Conservation (phyloP, 2,797 vertebrate species). For the Astyanax mexicanus region DNA sequence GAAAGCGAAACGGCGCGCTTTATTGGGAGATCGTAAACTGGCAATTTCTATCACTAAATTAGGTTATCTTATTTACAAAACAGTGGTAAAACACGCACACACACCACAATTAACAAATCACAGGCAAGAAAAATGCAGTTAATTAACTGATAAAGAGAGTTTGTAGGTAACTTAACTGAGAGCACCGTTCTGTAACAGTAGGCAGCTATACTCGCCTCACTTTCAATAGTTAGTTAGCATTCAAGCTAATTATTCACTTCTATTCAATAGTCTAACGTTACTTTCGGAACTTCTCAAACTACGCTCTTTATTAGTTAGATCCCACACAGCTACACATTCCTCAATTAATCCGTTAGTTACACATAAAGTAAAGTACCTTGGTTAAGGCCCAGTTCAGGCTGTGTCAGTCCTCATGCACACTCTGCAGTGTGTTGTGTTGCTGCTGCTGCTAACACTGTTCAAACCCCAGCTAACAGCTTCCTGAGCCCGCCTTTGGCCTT, state of each 20-base stretch:
- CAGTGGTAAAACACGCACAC: no score
- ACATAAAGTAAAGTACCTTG: background rate
- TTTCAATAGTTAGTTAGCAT: no score
- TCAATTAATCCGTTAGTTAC: no score
- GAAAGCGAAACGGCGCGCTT: conserved; percentile 31
- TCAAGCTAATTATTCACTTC: background rate
- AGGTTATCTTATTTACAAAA: background rate
- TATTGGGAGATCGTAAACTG: no score
- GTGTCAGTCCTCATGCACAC: background rate
- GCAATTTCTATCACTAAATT: background rate
- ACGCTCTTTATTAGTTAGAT: no score
- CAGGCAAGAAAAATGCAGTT: background rate
- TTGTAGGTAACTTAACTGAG: background rate
- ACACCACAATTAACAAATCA: background rate
- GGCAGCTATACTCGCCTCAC: background rate
- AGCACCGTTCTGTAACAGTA: background rate
- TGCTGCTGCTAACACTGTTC: conserved; percentile 1
- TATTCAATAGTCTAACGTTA: no score
- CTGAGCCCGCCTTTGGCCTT: conserved; percentile 32
- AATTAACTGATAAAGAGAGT: background rate
- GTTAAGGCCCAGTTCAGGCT: background rate
- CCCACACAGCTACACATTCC: no score
- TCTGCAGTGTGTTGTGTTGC: background rate
- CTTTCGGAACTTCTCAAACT: no score
- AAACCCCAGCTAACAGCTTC: conserved; percentile 31